Evolutionary conservation across 2,797 vertebrate genomes (phyloP).

Genomic region (Eupleurogrammus muticus): DNA sequence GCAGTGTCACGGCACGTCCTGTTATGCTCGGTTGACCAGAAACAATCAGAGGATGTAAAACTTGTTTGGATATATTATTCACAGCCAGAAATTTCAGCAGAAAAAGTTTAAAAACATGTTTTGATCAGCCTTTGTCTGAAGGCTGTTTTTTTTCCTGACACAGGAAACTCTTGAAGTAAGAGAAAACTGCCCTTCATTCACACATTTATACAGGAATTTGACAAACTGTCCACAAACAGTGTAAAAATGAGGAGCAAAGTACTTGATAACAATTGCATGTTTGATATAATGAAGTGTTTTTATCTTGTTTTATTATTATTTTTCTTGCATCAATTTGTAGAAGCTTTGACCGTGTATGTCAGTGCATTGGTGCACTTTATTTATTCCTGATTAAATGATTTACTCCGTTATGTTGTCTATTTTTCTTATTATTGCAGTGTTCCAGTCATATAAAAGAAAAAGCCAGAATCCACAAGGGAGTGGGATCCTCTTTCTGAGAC

Average conservation of each 20-base stretch:
- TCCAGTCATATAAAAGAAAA: too few relatives aligned
- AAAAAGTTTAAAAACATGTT: background rate
- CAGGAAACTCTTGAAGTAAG: too few relatives aligned
- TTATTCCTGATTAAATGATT: background rate
- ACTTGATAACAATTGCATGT: too few relatives aligned
- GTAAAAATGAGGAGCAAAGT: too few relatives aligned
- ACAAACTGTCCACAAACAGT: too few relatives aligned
- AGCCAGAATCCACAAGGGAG: background rate
- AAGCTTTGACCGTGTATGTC: too few relatives aligned
- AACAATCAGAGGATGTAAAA: background rate
- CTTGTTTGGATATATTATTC: conserved; percentile 1
- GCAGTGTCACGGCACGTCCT: conserved; percentile 9
- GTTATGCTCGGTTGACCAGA: background rate
- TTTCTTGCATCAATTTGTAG: too few relatives aligned
- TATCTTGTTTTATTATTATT: too few relatives aligned
- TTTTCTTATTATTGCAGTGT: background rate
- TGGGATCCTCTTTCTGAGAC: background rate
- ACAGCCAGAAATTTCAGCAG: background rate
- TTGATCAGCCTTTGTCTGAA: background rate
- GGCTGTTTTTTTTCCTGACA: background rate
- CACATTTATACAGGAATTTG: background rate
- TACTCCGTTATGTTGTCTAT: background rate
- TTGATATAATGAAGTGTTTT: too few relatives aligned
- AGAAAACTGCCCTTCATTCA: background rate
- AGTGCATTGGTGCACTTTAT: too few relatives aligned